These are phyloP conservation scores for Mycteria americana DNA, from an alignment of 2,797 vertebrate species.

Conservation along the genomic window DNA sequence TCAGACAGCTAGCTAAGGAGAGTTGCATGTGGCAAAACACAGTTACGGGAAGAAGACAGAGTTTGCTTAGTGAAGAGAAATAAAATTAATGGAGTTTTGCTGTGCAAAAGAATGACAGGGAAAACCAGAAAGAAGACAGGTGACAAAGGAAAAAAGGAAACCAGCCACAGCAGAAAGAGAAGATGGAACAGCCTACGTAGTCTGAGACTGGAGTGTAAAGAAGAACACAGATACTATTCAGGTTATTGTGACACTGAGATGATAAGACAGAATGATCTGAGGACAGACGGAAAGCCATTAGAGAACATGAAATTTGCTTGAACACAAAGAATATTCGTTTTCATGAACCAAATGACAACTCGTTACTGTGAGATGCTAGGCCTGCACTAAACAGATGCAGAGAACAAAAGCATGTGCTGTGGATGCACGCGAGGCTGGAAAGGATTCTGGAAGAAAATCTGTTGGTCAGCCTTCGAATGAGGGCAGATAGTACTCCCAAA, in stretches of 20 bases:
- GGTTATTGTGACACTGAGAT: background rate
- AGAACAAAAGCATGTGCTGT: background rate
- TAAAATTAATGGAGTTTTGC: background rate
- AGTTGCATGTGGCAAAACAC: background rate
- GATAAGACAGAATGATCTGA: background rate
- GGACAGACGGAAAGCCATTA: background rate
- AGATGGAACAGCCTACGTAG: accelerated
- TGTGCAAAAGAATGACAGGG: background rate
- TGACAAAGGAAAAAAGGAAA: background rate
- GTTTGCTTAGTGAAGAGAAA: background rate
- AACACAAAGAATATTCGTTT: background rate
- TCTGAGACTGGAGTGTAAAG: background rate
- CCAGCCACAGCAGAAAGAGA: accelerated
- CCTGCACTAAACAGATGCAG: background rate
- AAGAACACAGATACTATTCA: background rate
- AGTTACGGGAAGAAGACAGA: background rate
- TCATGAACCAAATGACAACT: background rate
- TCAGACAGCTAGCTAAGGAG: background rate
- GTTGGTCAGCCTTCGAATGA: background rate
- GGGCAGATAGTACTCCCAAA: background rate
- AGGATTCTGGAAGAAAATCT: background rate
- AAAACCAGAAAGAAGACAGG: background rate
- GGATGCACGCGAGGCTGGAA: accelerated
- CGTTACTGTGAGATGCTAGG: background rate
- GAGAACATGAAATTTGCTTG: background rate